Percentiles rank a stretch among this genome's conserved stretches.
Evolutionary conservation across 2,888 invertebrate species (phyloP).

Genomic region (Dasypogon diadema): DNA sequence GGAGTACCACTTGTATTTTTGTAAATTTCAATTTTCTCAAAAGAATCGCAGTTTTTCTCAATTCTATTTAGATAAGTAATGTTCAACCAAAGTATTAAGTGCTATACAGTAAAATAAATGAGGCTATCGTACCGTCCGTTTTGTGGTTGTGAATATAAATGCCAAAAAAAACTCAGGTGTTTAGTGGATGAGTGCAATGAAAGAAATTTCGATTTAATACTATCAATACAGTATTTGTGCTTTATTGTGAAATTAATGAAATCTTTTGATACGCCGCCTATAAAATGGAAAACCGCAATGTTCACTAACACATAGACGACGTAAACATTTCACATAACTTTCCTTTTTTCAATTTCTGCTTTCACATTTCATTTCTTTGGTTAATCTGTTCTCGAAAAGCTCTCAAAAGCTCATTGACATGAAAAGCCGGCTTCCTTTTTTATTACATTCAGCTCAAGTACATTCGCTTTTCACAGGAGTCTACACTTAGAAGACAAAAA

Average conservation of each 20-base stretch:
- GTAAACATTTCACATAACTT: slow-evolving; percentile 10
- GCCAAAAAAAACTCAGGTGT: neutral
- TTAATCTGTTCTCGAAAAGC: slow-evolving; percentile 26
- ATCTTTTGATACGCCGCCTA: slow-evolving; percentile 2
- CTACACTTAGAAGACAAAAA: no score
- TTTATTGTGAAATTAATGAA: slow-evolving; percentile 1
- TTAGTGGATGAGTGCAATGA: slow-evolving; percentile 10
- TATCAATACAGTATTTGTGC: neutral
- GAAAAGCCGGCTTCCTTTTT: slow-evolving; percentile 11
- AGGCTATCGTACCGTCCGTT: slow-evolving; percentile 7
- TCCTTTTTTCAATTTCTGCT: slow-evolving; percentile 5
- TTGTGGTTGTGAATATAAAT: slow-evolving; percentile 22
- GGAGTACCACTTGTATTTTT: neutral
- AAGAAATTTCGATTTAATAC: slow-evolving; percentile 1
- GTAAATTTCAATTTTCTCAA: no score
- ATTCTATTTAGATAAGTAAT: no score
- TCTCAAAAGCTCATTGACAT: slow-evolving; percentile 38
- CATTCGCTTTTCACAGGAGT: neutral
- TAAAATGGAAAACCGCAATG: neutral
- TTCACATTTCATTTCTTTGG: slow-evolving; percentile 17
- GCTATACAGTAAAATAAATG: no score
- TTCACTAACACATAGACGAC: slow-evolving; percentile 19
- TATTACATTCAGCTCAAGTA: neutral
- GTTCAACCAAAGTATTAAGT: no score
- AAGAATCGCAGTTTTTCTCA: no score